These are phyloP conservation scores for Dolichotis patagonum DNA, from an alignment of 2,113 vertebrate genomes.

Conservation along the genomic window DNA sequence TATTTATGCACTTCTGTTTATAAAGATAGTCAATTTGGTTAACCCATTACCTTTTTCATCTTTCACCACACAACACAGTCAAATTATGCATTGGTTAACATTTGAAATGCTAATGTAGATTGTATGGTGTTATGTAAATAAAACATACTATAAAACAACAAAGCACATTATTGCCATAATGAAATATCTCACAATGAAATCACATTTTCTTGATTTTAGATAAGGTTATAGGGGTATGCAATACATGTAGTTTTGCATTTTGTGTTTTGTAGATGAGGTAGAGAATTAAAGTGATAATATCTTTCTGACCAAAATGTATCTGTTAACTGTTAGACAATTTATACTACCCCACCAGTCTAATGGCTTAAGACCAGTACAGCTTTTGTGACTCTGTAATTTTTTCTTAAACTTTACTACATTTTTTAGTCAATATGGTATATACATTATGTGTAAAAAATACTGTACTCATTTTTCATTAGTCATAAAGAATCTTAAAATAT, in stretches of 20 bases:
- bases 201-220: background rate
- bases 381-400: background rate
- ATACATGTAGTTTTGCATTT: conserved; percentile 6
- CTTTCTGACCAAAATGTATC: background rate
- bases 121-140: background rate
- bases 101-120: background rate
- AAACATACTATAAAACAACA: background rate
- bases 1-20: conserved; percentile 35
- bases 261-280: conserved; percentile 23
- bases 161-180: background rate
- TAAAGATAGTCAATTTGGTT: conserved; percentile 13
- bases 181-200: background rate
- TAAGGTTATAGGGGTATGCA: background rate
- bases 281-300: background rate
- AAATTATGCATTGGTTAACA: background rate
- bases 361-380: background rate
- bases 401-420: background rate
- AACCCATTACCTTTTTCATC: conserved; percentile 15
- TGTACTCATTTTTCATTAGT: background rate
- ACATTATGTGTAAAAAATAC: background rate
- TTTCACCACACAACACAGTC: background rate
- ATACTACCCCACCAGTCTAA: background rate
- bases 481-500: background rate
- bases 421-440: background rate
- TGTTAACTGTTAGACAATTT: background rate